Evolutionary conservation across 2,797 vertebrate genomes (phyloP).

Genomic region (Coccyzus lansbergi): DNA sequence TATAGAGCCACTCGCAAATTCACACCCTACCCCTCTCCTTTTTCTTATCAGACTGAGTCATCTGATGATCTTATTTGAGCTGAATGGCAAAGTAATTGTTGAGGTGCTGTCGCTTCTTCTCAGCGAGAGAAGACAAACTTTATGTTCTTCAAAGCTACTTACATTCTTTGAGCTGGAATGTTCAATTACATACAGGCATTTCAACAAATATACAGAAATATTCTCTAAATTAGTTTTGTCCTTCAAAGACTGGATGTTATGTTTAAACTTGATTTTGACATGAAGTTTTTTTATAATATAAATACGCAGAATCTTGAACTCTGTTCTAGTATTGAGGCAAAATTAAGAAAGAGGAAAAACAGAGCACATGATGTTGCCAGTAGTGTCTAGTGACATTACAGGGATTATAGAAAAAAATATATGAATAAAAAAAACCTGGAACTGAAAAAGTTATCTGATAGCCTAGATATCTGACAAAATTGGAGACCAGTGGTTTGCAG

Average conservation of each 20-base stretch:
- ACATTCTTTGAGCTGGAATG: background rate
- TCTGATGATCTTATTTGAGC: background rate
- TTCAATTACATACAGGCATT: background rate
- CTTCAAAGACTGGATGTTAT: background rate
- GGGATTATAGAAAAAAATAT: background rate
- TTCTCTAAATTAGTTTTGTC: background rate
- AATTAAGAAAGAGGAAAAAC: background rate
- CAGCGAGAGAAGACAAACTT: background rate
- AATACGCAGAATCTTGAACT: background rate
- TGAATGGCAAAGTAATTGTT: background rate
- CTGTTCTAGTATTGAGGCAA: background rate
- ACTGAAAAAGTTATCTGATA: background rate
- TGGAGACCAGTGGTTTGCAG: background rate
- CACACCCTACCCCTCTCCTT: accelerated
- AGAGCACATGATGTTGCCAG: background rate
- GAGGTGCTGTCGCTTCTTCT: background rate
- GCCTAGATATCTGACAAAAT: background rate
- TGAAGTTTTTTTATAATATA: background rate
- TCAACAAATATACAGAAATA: background rate
- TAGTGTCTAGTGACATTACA: background rate
- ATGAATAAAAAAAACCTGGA: background rate
- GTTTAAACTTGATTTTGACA: background rate
- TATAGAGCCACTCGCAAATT: background rate
- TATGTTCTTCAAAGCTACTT: background rate
- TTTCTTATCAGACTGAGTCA: background rate